Conservation (phyloP, 2,797 vertebrate species). For the Erethizon dorsatum region DNA sequence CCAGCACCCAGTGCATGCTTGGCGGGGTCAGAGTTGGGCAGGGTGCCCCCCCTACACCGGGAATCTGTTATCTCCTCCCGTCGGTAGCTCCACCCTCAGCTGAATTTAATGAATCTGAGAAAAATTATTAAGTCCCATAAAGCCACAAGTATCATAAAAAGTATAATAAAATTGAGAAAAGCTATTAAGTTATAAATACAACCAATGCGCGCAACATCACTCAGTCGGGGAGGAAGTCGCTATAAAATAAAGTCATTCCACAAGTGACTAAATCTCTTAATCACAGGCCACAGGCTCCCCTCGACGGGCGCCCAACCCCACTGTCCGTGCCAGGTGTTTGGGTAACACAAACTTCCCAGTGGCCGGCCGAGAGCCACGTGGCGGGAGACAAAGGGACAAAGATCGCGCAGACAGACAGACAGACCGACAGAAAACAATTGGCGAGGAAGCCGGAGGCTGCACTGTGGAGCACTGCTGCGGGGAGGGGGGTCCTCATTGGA, state of each 20-base stretch:
- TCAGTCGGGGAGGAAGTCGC: conserved; percentile 87
- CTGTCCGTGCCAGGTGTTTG: conserved; percentile 56
- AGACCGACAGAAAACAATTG: neutral
- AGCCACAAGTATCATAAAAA: conserved; percentile 90
- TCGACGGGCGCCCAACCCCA: conserved; percentile 72
- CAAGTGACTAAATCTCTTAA: conserved; percentile 89
- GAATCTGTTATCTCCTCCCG: conserved; percentile 37
- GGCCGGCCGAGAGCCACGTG: neutral
- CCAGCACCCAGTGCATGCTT: neutral
- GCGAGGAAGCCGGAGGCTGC: neutral
- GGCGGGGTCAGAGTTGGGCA: neutral
- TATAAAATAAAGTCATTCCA: conserved; percentile 89
- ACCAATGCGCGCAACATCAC: conserved; percentile 89
- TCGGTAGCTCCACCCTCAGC: conserved; percentile 86
- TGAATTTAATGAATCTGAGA: conserved; percentile 88
- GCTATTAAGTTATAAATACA: conserved; percentile 92
- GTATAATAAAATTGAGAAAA: conserved; percentile 90
- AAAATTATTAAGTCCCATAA: conserved; percentile 90
- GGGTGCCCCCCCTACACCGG: neutral
- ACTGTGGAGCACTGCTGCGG: neutral
- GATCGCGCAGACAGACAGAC: neutral
- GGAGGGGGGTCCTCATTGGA: neutral
- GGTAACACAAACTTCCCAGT: neutral
- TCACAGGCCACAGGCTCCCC: conserved; percentile 81
- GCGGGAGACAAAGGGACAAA: conserved; percentile 15